Base-by-base conservation (phyloP, 1,140 invertebrate genomes). In the Caerostris darwini region DNA sequence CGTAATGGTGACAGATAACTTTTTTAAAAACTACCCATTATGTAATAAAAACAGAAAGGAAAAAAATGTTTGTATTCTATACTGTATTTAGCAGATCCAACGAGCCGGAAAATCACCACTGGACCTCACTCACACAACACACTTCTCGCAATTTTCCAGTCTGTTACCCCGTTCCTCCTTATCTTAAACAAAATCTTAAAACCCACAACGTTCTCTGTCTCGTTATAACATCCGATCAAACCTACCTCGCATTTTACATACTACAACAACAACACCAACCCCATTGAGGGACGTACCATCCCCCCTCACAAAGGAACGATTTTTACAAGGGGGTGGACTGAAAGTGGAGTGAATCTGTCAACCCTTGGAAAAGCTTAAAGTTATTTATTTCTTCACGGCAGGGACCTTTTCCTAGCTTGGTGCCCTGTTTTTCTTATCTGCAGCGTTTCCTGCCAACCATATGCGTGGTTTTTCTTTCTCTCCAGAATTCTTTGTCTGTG, bases 341-440 rank as follows among this genome's bases (percentile, higher is more conserved):
- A n/a, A 12, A 64, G n/a, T 8, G 50, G 71, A 77, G 34, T 34
- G 34, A 77, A 77, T 77, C 71, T 77, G 71, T 77, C 71, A 77
- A 12, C 71, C 71, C 71, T 10, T 3, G 34, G 61, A 17, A 5
- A 5, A 14, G 61, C 12, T 17, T 64, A 14, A 64, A 77, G 71
- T 77, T 77, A 77, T 77, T 77, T 77, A 77, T 77, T 77, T 77
- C 71, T 77, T 77, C 71, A 50, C 50, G 19, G 71, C 19, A 50
- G 71, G 12, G 12, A 53, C 34, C 8, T 64, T 17, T 12, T 64
- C 17, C 61, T n/a, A 17, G 2, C 14, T 64, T 64, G 61, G 61
- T 64, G 12, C 34, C 34, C 61, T 64, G 34, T 50, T 77, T 77
- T 77, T 77, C 71, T 77, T 77, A 77, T 77, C 71, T 53, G 34